Base-by-base conservation (phyloP, 2,888 invertebrate species). In the Diarsia brunnea region DNA sequence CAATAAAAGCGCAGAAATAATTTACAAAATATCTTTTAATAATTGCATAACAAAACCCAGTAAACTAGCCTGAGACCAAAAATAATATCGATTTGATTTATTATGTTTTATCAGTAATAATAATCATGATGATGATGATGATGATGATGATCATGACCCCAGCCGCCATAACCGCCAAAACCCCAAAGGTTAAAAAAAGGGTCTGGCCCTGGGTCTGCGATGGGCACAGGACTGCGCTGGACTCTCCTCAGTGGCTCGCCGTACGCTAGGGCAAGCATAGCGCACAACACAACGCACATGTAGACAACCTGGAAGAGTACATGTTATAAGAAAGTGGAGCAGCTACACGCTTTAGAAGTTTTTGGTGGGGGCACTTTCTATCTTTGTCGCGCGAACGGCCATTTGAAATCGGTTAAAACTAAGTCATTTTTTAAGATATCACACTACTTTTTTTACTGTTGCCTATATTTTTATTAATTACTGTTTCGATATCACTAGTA, bases 201-300 rank as follows among this genome's bases (percentile, higher is more conserved):
- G 11, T 47, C 21, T n/a, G 75, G 64, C 12, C 27, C 63, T 27
- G 78, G 69, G 24, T 53, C 51, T 24, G 69, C 47, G 14, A 49
- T 19, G 31, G 78, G 49, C 47, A 19, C 77, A 55, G 76, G 78
- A 63, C 76, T 77, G 27, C 78, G 78, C 43, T 45, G 70, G 16
- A 78, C 53, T 55, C 76, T 77, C 1, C 16, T 10, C 1, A 69
- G 19, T 8, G 53, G 63, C 12, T 55, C 69, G 16, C 69, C 53
- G 19, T 14, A 24, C 7, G 4, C 70, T 63, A 77, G n/a, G 2
- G 49, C 19, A 24, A 76, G n/a, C 21, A 69, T 43, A 7, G 61
- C 63, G n/a, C 61, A 64, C 47, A 69, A 16, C 16, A 77, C 31
- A 7, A 49, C 51, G 16, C 49, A 12, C 43, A 78, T 38, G 24